Evolutionary conservation across 2,888 invertebrate species (phyloP), one percentile per base, ranked within the genome.

Genomic region (Morpho helenor): DNA sequence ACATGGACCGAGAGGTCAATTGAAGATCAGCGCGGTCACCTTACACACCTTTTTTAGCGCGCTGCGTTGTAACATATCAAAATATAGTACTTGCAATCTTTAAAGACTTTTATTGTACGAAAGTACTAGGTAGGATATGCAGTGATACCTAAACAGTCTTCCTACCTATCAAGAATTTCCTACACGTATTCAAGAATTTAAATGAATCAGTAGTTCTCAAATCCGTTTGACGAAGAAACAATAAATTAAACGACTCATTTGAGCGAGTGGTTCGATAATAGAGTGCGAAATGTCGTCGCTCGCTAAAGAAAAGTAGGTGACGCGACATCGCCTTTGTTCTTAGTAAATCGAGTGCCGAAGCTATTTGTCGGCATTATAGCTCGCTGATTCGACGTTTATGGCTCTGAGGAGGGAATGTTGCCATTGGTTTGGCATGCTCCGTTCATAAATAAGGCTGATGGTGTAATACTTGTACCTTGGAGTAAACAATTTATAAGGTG

Each of bases 371-470:
- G 76, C 76, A 78, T 81, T 88, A 87, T 85, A 85, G 85, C 84
- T 84, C 79, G 77, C 78, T 86, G 86, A 88, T 86, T 84, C 84
- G 88, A 88, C 88, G 75, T 89, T 88, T 85, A 87, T 83, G 70
- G 84, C 76, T 73, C 75, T 71, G 72, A 79, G 77, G 74, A 76
- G 72, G 73, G 68, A 76, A 63, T 57, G 55, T 59, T 49, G 51
- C 56, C 52, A 46, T 51, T 40, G 41, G 48, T 57, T 40, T 59
- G 52, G 44, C 44, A 52, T 56, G 10, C 40, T 23, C 40, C 31
- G 31, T 31, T 54, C 52, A 46, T 59, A 54, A 53, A 54, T 54
- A 59, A 49, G 40, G 7, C 43, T 43, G 31, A 31, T 31, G 31
- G 31, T 31, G 31, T 31, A 31, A 31, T 31, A 5, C 31, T 31